phyloP scores from a whole-genome alignment of 2,888 invertebrate species.

The Temnothorax ravouxi region DNA sequence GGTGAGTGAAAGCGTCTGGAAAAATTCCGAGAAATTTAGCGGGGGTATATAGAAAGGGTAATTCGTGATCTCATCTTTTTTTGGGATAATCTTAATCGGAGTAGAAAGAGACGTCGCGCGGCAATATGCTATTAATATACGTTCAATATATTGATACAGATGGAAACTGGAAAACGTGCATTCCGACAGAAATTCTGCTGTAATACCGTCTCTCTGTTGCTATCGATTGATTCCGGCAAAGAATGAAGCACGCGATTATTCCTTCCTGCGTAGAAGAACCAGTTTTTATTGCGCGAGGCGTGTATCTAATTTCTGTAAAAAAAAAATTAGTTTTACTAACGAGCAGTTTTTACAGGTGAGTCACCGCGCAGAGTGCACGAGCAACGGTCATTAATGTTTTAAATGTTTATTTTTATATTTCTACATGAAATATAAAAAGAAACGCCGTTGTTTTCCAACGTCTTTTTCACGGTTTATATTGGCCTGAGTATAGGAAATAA shows the following conservation, averaged over 20 bases:
- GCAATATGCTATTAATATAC: neutral
- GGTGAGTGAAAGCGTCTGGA: neutral
- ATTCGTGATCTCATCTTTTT: neutral
- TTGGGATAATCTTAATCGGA: neutral
- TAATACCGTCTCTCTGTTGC: neutral
- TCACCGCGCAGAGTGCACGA: neutral
- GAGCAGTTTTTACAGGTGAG: neutral
- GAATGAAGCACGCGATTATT: neutral
- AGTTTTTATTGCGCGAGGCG: conserved; percentile 1
- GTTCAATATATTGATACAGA: neutral
- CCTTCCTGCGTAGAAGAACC: conserved; percentile 29
- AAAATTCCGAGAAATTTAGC: conserved; percentile 11
- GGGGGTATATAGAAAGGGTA: neutral
- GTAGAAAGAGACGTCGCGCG: neutral
- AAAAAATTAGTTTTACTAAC: neutral
- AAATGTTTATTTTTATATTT: neutral
- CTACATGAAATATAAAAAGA: neutral
- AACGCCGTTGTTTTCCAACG: neutral
- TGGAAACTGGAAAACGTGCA: neutral
- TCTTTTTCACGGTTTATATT: neutral
- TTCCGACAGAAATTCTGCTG: neutral
- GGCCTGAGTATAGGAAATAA: neutral
- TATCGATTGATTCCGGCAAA: neutral
- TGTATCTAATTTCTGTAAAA: conserved; percentile 13
- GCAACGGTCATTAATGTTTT: neutral